phyloP scores from a whole-genome alignment of 2,113 vertebrate species.

The Chlorodrepanis virens region DNA sequence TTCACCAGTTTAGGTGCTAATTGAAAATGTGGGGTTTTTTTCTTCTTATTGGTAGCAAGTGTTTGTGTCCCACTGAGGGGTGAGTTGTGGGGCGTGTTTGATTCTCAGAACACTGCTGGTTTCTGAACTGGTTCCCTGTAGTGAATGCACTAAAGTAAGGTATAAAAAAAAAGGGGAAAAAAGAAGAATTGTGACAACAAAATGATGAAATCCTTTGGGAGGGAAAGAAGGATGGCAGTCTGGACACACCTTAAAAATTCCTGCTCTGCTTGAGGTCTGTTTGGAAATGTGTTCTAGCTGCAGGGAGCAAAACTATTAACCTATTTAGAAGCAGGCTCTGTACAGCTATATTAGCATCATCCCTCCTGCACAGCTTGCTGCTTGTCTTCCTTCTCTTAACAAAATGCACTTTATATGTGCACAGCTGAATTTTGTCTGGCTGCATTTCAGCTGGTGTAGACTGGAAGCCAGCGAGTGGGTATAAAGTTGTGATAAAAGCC shows the following conservation, averaged over 20 bases:
- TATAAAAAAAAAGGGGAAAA: not conserved
- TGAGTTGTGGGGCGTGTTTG: not conserved
- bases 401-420: not conserved
- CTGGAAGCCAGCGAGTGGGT: not conserved
- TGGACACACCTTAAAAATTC: conserved; percentile 29
- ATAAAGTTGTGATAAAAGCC: not conserved
- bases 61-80: not conserved
- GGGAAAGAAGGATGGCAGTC: not conserved
- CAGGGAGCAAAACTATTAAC: conserved; percentile 35
- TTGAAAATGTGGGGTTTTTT: not conserved
- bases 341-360: conserved; percentile 21
- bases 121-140: not conserved
- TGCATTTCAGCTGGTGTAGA: conserved; percentile 25
- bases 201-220: not conserved
- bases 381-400: not conserved
- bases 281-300: conserved; percentile 34
- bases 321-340: conserved; percentile 24
- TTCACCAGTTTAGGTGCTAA: not conserved
- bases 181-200: not conserved
- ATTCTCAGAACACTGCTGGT: not conserved
- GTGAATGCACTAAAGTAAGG: not conserved
- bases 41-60: not conserved
- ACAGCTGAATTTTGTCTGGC: not conserved
- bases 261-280: not conserved
- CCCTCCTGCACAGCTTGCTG: not conserved